phyloP scores from a whole-genome alignment of 2,888 invertebrate genomes.

The Oxycera nigricornis region DNA sequence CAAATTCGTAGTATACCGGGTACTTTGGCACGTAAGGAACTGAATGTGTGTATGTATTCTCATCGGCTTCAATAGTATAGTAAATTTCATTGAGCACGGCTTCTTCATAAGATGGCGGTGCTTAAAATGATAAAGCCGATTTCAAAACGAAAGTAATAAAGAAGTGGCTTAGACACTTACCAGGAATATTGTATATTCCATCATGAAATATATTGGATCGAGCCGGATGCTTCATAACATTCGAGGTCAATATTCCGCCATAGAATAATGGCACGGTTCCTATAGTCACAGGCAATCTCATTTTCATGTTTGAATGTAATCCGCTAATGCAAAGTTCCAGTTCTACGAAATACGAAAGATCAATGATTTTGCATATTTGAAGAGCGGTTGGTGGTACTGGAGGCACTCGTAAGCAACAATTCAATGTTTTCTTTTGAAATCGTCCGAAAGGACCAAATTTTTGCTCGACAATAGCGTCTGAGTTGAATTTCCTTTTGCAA shows the following conservation, averaged over 20 bases:
- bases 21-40: constrained; percentile 24
- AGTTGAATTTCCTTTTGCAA: background rate
- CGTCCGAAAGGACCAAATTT: constrained; percentile 65
- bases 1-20: constrained; percentile 34
- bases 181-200: background rate
- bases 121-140: background rate
- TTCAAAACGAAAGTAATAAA: background rate
- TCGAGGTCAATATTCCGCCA: background rate
- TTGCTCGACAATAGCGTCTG: constrained; percentile 50
- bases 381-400: constrained; percentile 77
- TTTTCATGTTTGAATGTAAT: constrained; percentile 67
- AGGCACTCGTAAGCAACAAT: constrained; percentile 67
- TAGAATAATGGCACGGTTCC: constrained; percentile 70
- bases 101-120: constrained; percentile 36
- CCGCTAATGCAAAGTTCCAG: constrained; percentile 62
- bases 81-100: background rate
- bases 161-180: constrained; percentile 5
- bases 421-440: constrained; percentile 66
- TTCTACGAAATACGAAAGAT: constrained; percentile 71
- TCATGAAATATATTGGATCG: background rate
- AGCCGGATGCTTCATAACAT: background rate
- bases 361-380: constrained; percentile 71
- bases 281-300: constrained; percentile 68
- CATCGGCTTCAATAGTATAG: background rate
- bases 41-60: background rate